Base-by-base conservation (phyloP, 2,888 invertebrate genomes). In the Drosophila pseudotakahashii region DNA sequence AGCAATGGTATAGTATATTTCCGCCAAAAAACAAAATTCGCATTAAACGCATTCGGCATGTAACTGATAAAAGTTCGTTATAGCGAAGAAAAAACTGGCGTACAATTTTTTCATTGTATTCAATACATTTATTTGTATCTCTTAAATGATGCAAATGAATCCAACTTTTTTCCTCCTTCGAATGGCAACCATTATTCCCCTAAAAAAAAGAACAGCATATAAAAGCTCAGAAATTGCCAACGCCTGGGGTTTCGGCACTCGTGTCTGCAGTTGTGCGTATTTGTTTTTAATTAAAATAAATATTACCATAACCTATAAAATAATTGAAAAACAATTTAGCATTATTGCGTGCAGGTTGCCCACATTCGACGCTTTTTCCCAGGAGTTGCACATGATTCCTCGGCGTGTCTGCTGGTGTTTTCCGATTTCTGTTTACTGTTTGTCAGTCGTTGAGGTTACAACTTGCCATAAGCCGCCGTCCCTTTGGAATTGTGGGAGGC, bases 231-330 rank as follows among this genome's bases (percentile, higher is more conserved):
- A 45, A 50, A 44, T 45, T 42, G 36, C 34, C 47, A 39, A 32
- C 11, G 54, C 55, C 39, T 19, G 44, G 37, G 61, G 72, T 23
- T 9, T 11, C 16, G 13, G 44, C n/a, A 7, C 48, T 57, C 66
- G 39, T 63, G 75, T 61, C 69, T 77, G 81, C 51, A 52, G 52
- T 41, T 14, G 71, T 54, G 51, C 61, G 74, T 74, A 85, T 88
- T 88, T 84, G 79, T 79, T 81, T 88, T 89, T 87, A 89, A 90
- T 89, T 89, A 90, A 89, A 89, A 87, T 85, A 83, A 85, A 89
- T 85, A 88, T 85, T 89, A 70, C 78, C 80, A 74, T 79, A 86
- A 81, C 86, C 89, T 77, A 87, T 89, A 78, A 90, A 88, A 90
- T 89, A 88, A 90, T 87, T 88, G 88, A 79, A 90, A 89, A 89